Evolutionary conservation across 2,888 invertebrate genomes (phyloP).

Genomic region (Napeogenes sylphis): DNA sequence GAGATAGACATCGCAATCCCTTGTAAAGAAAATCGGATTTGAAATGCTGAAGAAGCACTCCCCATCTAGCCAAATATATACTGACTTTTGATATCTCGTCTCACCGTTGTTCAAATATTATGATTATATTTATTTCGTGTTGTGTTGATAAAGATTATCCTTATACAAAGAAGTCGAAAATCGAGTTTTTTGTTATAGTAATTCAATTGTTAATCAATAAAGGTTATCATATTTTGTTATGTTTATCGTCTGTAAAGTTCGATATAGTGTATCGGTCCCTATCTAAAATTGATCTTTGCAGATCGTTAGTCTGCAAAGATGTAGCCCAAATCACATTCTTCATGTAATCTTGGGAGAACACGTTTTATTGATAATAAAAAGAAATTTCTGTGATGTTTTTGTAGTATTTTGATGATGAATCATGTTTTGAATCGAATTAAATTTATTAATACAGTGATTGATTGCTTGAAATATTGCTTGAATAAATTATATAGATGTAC

Average conservation of each 20-base stretch:
- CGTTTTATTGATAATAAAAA: not conserved
- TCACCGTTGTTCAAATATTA: not conserved
- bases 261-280: conserved; percentile 12
- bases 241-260: conserved; percentile 4
- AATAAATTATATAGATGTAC: no score
- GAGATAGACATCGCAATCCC: conserved; percentile 28
- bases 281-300: conserved; percentile 40
- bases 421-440: no score
- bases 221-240: not conserved
- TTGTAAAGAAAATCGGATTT: conserved; percentile 27
- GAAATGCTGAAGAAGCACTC: conserved; percentile 18
- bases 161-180: not conserved
- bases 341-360: not conserved
- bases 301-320: conserved; percentile 29
- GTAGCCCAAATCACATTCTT: conserved; percentile 6
- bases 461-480: no score
- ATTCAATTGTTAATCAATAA: no score
- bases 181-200: not conserved
- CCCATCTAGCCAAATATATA: conserved; percentile 22
- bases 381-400: no score
- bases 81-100: not conserved
- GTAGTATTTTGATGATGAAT: no score
- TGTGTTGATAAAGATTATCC: not conserved
- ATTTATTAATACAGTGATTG: no score
- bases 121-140: not conserved